Conservation (phyloP, 2,113 vertebrate species). For the Psephotus haematonotus region DNA sequence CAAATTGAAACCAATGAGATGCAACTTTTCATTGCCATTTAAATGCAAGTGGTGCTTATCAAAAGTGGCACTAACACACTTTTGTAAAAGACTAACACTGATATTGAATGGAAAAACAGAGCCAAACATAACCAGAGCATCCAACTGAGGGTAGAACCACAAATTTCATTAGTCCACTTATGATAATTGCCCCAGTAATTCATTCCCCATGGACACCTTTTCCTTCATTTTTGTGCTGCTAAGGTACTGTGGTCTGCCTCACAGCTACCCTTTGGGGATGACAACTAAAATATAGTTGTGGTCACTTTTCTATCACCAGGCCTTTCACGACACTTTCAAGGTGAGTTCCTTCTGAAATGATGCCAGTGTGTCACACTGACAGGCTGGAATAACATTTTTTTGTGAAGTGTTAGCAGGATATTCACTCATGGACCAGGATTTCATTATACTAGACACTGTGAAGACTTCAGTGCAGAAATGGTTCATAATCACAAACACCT, state of each 20-base stretch:
- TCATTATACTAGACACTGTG: background rate
- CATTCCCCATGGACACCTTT: background rate
- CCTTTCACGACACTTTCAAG: background rate
- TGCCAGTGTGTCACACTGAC: background rate
- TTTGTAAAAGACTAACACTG: background rate
- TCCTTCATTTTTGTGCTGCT: background rate
- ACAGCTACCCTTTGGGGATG: background rate
- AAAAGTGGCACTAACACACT: background rate
- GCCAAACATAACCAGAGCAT: background rate
- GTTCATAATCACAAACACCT: background rate
- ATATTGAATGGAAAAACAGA: background rate
- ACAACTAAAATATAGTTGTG: background rate
- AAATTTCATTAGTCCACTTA: background rate
- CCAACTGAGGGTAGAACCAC: background rate
- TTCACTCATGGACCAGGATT: background rate
- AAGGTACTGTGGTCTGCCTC: background rate
- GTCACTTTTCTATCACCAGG: background rate
- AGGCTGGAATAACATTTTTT: background rate
- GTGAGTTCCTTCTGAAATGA: background rate
- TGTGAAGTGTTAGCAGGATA: background rate
- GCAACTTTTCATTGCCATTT: background rate
- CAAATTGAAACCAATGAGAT: background rate
- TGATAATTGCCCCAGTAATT: background rate
- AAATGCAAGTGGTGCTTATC: background rate
- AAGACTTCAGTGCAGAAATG: background rate